Evolutionary conservation across 2,113 vertebrate genomes (phyloP).

Genomic region (Scomber japonicus): DNA sequence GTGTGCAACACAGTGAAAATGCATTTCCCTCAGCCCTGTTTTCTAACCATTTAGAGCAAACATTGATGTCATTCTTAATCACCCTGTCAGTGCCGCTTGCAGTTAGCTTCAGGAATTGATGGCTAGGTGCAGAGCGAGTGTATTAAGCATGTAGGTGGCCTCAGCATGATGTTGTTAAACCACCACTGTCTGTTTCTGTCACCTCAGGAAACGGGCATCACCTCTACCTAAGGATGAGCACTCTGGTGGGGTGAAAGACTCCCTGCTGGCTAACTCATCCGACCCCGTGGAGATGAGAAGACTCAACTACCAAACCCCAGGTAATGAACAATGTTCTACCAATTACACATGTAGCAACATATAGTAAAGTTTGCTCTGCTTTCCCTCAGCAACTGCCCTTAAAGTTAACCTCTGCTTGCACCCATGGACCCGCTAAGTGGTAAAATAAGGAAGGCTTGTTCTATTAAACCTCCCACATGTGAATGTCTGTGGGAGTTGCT

Average conservation of each 20-base stretch:
- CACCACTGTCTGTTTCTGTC: slow-evolving; percentile 60
- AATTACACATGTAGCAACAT: not conserved
- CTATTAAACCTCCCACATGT: not conserved
- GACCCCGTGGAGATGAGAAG: slow-evolving; percentile 98
- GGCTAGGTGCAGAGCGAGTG: not conserved
- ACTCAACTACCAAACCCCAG: slow-evolving; percentile 98
- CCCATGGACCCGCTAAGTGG: not conserved
- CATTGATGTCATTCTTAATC: slow-evolving; percentile 33
- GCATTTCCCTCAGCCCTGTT: slow-evolving; percentile 2
- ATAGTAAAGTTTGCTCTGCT: slow-evolving; percentile 2
- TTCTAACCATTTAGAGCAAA: slow-evolving; percentile 27
- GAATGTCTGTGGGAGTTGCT: not conserved
- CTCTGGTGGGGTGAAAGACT: slow-evolving; percentile 95
- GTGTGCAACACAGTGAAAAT: slow-evolving; percentile 30
- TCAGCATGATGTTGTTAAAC: slow-evolving; percentile 4
- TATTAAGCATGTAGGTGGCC: not conserved
- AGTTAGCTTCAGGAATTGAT: slow-evolving; percentile 20
- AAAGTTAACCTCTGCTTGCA: not conserved
- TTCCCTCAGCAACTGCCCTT: not conserved
- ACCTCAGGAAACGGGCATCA: slow-evolving; percentile 94
- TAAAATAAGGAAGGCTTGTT: not conserved
- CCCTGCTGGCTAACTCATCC: slow-evolving; percentile 92
- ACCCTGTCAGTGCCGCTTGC: slow-evolving; percentile 24
- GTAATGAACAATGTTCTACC: slow-evolving; percentile 74
- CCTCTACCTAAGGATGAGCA: slow-evolving; percentile 96